Evolutionary conservation across 2,888 invertebrate genomes (phyloP), one percentile per base, ranked within the genome.

Genomic region (Plemyria rubiginata): DNA sequence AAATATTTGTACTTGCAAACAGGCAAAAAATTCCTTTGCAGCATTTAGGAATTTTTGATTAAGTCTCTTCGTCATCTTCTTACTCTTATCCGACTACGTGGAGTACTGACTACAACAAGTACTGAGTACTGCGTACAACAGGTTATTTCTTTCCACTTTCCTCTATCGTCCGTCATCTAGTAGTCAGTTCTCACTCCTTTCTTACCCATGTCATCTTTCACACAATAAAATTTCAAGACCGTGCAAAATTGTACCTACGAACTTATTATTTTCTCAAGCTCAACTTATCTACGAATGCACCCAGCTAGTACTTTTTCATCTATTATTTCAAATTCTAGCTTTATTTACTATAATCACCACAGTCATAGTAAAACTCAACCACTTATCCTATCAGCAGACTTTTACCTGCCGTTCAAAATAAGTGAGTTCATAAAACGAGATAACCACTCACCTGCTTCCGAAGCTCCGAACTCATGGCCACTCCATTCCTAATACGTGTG

Each of bases 401-500:
- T 46, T 54, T 55, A 22, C 60, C 55, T 50, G 36, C 54, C 49
- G 28, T 62, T 43, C 22, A 22, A 40, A 43, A 38, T n/a, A 22
- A 22, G 16, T 29, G 11, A 15, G n/a, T 36, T 55, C 32, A 28
- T 59, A 45, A 52, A 49, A 36, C 9, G 60, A 40, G 32, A 36
- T 51, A 46, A 62, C 41, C 36, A 46, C 60, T 15, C 54, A 64
- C 54, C 60, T 56, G 66, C 56, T 60, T 67, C 64, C 51, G 2
- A 48, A 60, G 38, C 54, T 56, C 55, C 28, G 59, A 72, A 77
- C 70, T 71, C 78, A 72, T 82, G 78, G 80, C 13, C 76, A 82
- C 82, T 68, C 69, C 78, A 74, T 74, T 71, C 72, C 78, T 84
- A 80, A 82, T 79, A 82, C 79, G 76, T 75, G 76, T 73, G 75